Conservation (phyloP, 1,140 invertebrate species). For the Leptinotarsa undecemlineata region DNA sequence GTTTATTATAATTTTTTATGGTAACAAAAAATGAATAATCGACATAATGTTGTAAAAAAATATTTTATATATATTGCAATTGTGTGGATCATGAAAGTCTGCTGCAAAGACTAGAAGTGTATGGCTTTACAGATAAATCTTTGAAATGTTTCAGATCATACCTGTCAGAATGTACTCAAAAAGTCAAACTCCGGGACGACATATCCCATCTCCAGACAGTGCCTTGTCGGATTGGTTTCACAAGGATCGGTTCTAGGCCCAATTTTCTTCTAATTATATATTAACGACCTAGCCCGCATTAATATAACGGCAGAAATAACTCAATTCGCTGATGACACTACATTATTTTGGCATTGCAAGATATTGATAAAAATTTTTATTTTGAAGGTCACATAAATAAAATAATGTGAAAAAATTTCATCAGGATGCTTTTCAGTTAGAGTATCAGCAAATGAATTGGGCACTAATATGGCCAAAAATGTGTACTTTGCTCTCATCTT, state of each 20-base stretch:
- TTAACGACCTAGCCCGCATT: background rate
- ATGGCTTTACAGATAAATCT: background rate
- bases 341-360: background rate
- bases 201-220: background rate
- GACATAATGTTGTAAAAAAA: no score
- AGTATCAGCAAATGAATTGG: no score
- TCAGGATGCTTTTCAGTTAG: no score
- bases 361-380: background rate
- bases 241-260: background rate
- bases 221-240: no score
- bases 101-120: background rate
- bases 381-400: no score
- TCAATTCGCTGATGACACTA: background rate
- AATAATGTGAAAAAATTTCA: no score
- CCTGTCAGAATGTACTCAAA: background rate
- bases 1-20: no score
- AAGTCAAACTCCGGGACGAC: background rate
- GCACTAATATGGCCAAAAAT: no score
- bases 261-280: background rate
- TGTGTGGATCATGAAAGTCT: background rate
- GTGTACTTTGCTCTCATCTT: no score
- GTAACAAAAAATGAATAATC: no score
- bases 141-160: background rate
- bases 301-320: background rate
- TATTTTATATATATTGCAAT: background rate